Base-by-base conservation (phyloP, 2,888 invertebrate genomes). In the Eurois occulta region DNA sequence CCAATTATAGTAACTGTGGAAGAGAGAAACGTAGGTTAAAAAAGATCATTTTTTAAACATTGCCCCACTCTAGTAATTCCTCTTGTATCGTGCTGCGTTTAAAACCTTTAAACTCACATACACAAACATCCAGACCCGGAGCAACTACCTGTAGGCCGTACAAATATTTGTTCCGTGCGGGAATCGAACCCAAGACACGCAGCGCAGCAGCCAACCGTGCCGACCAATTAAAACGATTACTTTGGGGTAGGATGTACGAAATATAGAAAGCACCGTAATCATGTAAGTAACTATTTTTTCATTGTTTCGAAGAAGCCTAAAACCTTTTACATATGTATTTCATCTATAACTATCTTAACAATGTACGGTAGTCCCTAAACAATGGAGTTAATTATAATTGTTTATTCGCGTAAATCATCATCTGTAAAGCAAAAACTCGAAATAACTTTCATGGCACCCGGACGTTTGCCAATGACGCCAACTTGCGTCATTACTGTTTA, bases 1-100 rank as follows among this genome's bases (percentile, higher is more conserved):
- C 99, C 99, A 91, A 99, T 98, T 91, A 99, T 97, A 77, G 99
- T 99, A 83, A 99, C 99, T 99, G 97, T 85, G 98, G 97, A 92
- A 90, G 93, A 92, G 90, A 92, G 87, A 89, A 87, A 90, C 0
- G 64, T 21, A 66, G 28, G 28, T 62, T 69, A 72, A 65, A 16
- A n/a, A 41, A 1, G 10, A 8, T 10, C 10, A 38, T 4, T 38
- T 38, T 38, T 38, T 38, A 38, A 38, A 8, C 10, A 10, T 38
- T 38, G 10, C 38, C 38, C 38, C 38, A 38, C 10, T 38, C 38
- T 10, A 38, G 1, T 8, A 38, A 38, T 38, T 38, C 1, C 38
- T 8, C 38, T 10, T 10, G 41, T 41, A 41, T 41, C 41, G 41
- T 10, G 41, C 10, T 41, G 41, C 41, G 41, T 41, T 41, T 41